These are phyloP conservation scores for Drosophila nebulosa DNA, from an alignment of 1,140 invertebrate species.

Conservation along the genomic window DNA sequence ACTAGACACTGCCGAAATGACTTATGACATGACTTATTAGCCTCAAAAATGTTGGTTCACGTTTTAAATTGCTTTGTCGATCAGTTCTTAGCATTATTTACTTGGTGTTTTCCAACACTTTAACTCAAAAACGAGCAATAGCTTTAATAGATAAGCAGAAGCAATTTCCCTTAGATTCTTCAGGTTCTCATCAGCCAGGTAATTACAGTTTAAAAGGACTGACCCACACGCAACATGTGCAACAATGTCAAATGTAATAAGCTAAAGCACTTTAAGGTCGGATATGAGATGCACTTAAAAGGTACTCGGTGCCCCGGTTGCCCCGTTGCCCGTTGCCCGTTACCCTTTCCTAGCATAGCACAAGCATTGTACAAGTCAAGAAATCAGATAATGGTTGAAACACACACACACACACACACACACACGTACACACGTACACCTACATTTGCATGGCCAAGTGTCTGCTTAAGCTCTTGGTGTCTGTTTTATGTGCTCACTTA, in stretches of 20 bases:
- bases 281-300: conserved; percentile 1
- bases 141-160: no score
- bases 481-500: conserved; percentile 69
- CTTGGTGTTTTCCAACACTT: no score
- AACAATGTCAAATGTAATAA: conserved; percentile 2
- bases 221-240: not conserved
- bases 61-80: no score
- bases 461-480: conserved; percentile 27
- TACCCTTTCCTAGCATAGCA: conserved; percentile 21
- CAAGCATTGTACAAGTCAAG: conserved; percentile 53
- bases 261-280: conserved; percentile 14
- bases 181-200: no score
- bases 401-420: conserved; percentile 27
- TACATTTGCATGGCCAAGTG: conserved; percentile 71
- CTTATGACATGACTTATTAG: no score
- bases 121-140: no score
- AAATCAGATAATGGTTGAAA: conserved; percentile 59
- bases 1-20: no score
- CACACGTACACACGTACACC: conserved; percentile 48
- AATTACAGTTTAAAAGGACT: not conserved
- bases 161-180: no score
- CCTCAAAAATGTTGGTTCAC: no score
- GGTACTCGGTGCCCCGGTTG: no score
- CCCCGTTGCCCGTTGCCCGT: no score
- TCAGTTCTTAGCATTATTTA: no score